Conservation (phyloP, 2,888 invertebrate genomes). For the Eupithecia insigniata region DNA sequence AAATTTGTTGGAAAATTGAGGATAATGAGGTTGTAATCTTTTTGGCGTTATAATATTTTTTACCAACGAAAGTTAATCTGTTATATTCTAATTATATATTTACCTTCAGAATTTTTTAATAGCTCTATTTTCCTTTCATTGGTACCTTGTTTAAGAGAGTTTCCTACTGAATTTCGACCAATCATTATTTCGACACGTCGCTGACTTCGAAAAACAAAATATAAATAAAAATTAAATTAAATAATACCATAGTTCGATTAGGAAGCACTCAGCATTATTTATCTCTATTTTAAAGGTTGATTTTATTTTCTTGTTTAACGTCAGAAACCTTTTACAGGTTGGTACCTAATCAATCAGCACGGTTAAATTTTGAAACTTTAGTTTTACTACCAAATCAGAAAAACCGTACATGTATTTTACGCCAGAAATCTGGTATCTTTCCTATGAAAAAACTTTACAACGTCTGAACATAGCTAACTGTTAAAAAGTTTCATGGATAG, state of each 20-base stretch:
- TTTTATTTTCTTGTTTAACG: background rate
- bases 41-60: background rate
- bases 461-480: background rate
- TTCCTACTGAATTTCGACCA: too few species aligned
- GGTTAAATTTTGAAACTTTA: background rate
- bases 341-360: too few species aligned
- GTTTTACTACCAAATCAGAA: background rate
- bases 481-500: slow-evolving; percentile 5
- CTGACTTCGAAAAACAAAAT: too few species aligned
- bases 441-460: background rate
- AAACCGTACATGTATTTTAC: background rate
- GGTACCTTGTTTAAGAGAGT: too few species aligned
- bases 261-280: background rate
- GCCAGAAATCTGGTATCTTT: background rate
- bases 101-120: background rate
- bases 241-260: too few species aligned
- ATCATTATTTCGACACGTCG: too few species aligned
- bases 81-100: background rate
- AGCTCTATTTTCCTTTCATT: too few species aligned
- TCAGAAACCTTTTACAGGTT: too few species aligned
- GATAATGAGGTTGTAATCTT: slow-evolving; percentile 1
- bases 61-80: background rate
- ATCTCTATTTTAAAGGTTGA: background rate
- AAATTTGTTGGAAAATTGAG: slow-evolving; percentile 17
- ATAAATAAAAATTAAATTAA: too few species aligned